A percentile compares a stretch with the other conserved stretches of the same genome.
phyloP scores from a whole-genome alignment of 1,140 invertebrate species.

The Brachionus rubens region DNA sequence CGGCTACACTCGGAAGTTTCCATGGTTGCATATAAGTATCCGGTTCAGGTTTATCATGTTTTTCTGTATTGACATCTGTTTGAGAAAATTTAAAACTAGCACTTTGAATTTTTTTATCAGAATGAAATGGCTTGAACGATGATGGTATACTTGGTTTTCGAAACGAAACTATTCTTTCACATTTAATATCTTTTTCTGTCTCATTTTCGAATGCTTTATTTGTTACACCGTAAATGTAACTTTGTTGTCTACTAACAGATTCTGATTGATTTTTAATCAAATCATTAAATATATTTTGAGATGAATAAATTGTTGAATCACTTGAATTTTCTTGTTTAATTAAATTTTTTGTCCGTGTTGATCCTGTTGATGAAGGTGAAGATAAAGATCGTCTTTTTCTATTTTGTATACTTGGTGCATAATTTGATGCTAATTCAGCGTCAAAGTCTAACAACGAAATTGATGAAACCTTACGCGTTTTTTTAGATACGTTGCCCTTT shows the following conservation, averaged over 20 bases:
- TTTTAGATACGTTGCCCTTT: not conserved
- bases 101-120: not conserved
- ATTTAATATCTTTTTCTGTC: not conserved
- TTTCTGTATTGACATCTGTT: conserved; percentile 11
- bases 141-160: not conserved
- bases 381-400: conserved; percentile 15
- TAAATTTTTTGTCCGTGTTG: not conserved
- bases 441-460: conserved; percentile 28
- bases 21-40: conserved; percentile 35
- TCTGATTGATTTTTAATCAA: conserved; percentile 1
- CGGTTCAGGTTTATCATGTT: conserved; percentile 17
- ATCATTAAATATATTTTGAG: not conserved
- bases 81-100: not conserved
- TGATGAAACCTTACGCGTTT: conserved; percentile 2
- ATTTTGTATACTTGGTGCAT: not conserved
- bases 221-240: not conserved
- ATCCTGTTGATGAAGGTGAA: not conserved
- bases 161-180: conserved; percentile 5
- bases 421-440: not conserved
- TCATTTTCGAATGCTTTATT: conserved; percentile 19
- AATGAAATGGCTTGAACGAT: conserved; percentile 18
- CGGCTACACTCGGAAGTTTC: not conserved
- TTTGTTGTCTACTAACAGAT: not conserved
- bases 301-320: conserved; percentile 29
- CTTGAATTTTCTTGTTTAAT: not conserved